Evolutionary conservation across 2,888 invertebrate genomes (phyloP).

Genomic region (Microplitis manilae): DNA sequence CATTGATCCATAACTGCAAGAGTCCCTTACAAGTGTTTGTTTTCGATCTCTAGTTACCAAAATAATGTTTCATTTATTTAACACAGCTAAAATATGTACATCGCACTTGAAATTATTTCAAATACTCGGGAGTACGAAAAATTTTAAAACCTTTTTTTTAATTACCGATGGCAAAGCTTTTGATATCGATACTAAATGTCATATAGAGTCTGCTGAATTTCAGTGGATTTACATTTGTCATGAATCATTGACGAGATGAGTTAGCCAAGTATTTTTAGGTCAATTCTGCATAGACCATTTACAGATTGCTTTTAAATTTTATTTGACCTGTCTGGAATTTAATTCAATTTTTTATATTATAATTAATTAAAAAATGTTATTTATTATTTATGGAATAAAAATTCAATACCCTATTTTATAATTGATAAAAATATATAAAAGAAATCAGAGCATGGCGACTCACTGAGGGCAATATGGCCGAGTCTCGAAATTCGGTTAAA

Average conservation of each 20-base stretch:
- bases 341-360: neutral
- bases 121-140: neutral
- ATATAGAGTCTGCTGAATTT: neutral
- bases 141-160: neutral
- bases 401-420: too few relatives aligned
- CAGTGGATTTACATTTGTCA: neutral
- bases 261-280: neutral
- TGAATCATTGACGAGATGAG: neutral
- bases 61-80: neutral
- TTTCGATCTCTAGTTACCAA: constrained; percentile 28
- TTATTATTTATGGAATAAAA: too few relatives aligned
- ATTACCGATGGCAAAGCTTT: neutral
- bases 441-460: too few relatives aligned
- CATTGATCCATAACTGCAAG: constrained; percentile 21
- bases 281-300: neutral
- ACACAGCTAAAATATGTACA: neutral
- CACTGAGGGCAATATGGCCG: too few relatives aligned
- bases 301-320: neutral
- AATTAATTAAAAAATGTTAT: neutral
- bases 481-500: too few relatives aligned
- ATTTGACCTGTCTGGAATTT: neutral
- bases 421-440: too few relatives aligned
- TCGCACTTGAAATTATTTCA: neutral
- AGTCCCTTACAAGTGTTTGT: neutral
- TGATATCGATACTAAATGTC: neutral